Percentiles rank a stretch among this genome's conserved stretches.
Conservation (phyloP, 2,797 vertebrate species). For the Labroides dimidiatus region DNA sequence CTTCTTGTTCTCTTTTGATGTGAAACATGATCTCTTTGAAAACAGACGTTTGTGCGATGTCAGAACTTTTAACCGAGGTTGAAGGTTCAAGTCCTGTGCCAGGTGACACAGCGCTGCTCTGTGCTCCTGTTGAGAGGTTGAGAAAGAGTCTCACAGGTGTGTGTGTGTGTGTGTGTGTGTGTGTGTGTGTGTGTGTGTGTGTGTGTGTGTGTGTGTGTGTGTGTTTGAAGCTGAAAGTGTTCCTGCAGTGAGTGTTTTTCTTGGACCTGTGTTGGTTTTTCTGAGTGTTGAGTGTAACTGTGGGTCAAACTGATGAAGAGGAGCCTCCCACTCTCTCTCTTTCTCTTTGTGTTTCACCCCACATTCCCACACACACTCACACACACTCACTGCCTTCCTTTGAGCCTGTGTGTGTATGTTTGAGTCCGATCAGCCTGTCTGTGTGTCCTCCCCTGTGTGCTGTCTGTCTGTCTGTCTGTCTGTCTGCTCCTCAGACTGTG, state of each 20-base stretch:
- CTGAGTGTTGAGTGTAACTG: slow-evolving; percentile 61
- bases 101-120: slow-evolving; percentile 74
- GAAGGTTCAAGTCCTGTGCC: slow-evolving; percentile 65
- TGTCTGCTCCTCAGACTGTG: slow-evolving; percentile 55
- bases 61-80: slow-evolving; percentile 60
- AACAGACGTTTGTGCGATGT: slow-evolving; percentile 57
- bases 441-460: slow-evolving; percentile 26
- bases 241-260: slow-evolving; percentile 77
- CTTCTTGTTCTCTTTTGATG: slow-evolving; percentile 56
- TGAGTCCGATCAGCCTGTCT: slow-evolving; percentile 45
- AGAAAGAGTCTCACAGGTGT: slow-evolving; percentile 30
- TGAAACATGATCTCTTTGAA: slow-evolving; percentile 64
- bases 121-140: slow-evolving; percentile 64
- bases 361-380: slow-evolving; percentile 60
- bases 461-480: slow-evolving; percentile 45
- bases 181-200: slow-evolving; percentile 25
- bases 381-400: slow-evolving; percentile 6
- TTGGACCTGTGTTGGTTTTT: slow-evolving; percentile 76
- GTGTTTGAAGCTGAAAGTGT: slow-evolving; percentile 73
- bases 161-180: slow-evolving; percentile 24
- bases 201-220: slow-evolving; percentile 25
- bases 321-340: slow-evolving; percentile 50
- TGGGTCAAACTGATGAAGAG: slow-evolving; percentile 57
- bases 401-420: slow-evolving; percentile 9
- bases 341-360: slow-evolving; percentile 49